phyloP scores from a whole-genome alignment of 2,797 vertebrate genomes.

The Hirundo rustica region DNA sequence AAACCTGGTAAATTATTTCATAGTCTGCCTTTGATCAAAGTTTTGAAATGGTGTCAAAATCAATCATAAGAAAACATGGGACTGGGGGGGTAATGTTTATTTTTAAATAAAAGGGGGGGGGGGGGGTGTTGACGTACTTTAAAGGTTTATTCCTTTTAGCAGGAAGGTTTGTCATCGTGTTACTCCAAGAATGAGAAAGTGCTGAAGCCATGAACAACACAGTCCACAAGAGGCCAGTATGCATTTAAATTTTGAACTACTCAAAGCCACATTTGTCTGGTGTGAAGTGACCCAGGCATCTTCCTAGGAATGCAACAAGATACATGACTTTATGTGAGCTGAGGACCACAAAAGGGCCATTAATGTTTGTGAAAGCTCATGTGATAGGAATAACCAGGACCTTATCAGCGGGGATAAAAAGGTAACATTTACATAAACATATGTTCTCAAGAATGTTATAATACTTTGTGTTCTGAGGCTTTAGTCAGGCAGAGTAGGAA shows the following conservation, averaged over 20 bases:
- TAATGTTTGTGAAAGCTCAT: neutral
- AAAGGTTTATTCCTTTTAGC: neutral
- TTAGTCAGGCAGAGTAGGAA: neutral
- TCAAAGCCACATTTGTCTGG: neutral
- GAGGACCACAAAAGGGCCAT: neutral
- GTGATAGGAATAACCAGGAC: neutral
- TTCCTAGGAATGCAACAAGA: neutral
- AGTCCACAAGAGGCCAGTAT: slow-evolving; percentile 49
- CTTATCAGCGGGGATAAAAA: neutral
- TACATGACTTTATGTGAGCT: neutral
- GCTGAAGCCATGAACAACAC: slow-evolving; percentile 15
- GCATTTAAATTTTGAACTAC: slow-evolving; percentile 14
- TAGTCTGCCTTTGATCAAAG: neutral
- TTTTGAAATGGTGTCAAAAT: neutral
- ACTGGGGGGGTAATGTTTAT: neutral
- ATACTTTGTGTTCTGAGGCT: neutral
- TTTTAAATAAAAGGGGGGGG: neutral
- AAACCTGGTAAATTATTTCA: neutral
- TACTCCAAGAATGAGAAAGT: neutral
- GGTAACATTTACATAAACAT: neutral
- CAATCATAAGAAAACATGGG: neutral
- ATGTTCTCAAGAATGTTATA: neutral
- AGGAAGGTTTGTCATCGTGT: neutral
- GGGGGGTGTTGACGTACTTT: too few species aligned
- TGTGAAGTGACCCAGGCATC: neutral